These are phyloP conservation scores for Amyelois transitella DNA, from an alignment of 1,140 invertebrate genomes.

Conservation along the genomic window DNA sequence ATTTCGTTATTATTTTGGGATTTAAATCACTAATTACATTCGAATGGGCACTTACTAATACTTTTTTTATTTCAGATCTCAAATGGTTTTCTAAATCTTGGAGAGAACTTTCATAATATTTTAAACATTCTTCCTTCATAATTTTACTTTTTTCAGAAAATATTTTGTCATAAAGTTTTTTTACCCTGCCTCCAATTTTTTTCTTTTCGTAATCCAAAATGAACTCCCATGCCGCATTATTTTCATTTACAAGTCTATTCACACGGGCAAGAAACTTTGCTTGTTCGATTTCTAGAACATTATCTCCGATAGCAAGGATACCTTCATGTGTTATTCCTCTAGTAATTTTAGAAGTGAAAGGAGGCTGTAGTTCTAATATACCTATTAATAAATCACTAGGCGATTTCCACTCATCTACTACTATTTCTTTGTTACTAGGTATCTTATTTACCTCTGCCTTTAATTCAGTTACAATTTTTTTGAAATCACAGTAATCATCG, in stretches of 20 bases:
- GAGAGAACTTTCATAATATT: constrained; percentile 47
- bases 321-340: constrained; percentile 60
- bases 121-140: constrained; percentile 42
- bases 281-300: constrained; percentile 35
- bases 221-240: constrained; percentile 48
- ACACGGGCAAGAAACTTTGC: constrained; percentile 32
- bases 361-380: constrained; percentile 46
- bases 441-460: neutral
- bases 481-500: constrained; percentile 25
- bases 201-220: constrained; percentile 45
- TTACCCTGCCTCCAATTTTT: constrained; percentile 34
- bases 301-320: constrained; percentile 50
- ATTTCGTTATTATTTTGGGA: constrained; percentile 40
- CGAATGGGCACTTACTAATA: constrained; percentile 33
- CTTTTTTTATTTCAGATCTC: constrained; percentile 34
- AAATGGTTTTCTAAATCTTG: constrained; percentile 52
- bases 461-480: neutral
- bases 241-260: constrained; percentile 35
- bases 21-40: constrained; percentile 44
- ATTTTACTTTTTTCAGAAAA: constrained; percentile 44
- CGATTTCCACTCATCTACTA: constrained; percentile 39
- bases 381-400: constrained; percentile 60
- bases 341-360: constrained; percentile 63
- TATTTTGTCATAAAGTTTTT: constrained; percentile 38
- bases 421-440: neutral